Base-by-base conservation (phyloP, 2,113 vertebrate species). In the Malurus alboscapulatus region DNA sequence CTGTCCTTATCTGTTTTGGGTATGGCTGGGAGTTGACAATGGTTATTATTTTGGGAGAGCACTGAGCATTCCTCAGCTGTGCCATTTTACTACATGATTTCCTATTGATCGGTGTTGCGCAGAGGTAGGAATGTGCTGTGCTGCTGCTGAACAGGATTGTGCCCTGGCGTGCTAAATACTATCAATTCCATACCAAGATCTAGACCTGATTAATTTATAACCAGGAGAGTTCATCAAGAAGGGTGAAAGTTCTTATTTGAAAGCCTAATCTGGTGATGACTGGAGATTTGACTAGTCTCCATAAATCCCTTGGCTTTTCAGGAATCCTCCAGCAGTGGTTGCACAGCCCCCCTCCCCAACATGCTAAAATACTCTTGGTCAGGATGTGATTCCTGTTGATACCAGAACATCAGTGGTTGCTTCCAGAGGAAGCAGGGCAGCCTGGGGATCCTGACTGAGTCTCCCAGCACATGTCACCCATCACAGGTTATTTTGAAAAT, bases 271-370 rank as follows among this genome's bases (percentile, higher is more conserved):
- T 77, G 19, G 3, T 82, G 26, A 34, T 67, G 17, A 3, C 47
- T n/a, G 20, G 42, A 71, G 21, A 25, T 40, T 73, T 0, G 1
- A 72, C 40, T 10, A 84, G 38, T 72, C 12, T 69, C 8, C 9
- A 4, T 40, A 67, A 93, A 7, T 13, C 20, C 14, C 16, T 38
- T 9, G 15, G 6, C 25, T 65, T 87, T 87, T 55, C 30, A 34
- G 59, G 59, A 86, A 24, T n/a, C 9, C 44, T 87, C 22, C 73
- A 57, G 50, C 0, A 34, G 24, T 10, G 22, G 58, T 77, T 67
- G 45, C 50, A 18, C 1, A 4, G 16, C 9, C 1, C 4, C 12
- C 3, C 6, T 53, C 20, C 16, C 15, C 0, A 0, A 30, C 21
- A 1, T 40, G 25, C n/a, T 36, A 6, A 44, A 72, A 25, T 55